phyloP scores from a whole-genome alignment of 2,888 invertebrate species.

The Sminthurides aquaticus region DNA sequence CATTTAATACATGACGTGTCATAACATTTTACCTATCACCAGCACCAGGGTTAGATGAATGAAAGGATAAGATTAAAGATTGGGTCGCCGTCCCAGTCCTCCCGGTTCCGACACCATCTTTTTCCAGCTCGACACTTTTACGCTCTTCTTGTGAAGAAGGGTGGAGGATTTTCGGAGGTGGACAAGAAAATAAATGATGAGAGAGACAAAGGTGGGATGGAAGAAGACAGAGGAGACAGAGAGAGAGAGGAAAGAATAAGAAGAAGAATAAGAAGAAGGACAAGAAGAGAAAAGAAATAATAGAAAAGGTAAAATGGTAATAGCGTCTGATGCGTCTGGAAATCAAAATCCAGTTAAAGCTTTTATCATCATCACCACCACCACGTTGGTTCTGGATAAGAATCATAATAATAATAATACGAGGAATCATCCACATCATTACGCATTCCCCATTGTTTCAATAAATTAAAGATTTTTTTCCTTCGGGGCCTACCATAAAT shows the following conservation, averaged over 20 bases:
- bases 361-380: neutral
- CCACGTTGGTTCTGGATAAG: neutral
- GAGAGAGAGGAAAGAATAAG: neutral
- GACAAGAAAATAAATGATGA: neutral
- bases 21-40: constrained; percentile 18
- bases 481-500: too few relatives aligned
- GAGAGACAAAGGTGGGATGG: neutral
- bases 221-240: too few relatives aligned
- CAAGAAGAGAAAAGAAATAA: neutral
- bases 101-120: neutral
- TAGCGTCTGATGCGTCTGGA: neutral
- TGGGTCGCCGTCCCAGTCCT: neutral
- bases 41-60: neutral
- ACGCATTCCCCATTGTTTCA: neutral
- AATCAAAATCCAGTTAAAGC: neutral
- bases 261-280: too few relatives aligned
- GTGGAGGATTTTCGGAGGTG: too few relatives aligned
- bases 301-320: neutral
- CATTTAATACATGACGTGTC: constrained; percentile 23
- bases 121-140: neutral
- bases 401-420: neutral
- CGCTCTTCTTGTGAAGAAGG: neutral
- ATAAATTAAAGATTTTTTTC: neutral
- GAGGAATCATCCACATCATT: neutral
- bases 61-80: neutral